Conservation (phyloP, 2,797 vertebrate species). For the Schizothorax lantsangensis region DNA sequence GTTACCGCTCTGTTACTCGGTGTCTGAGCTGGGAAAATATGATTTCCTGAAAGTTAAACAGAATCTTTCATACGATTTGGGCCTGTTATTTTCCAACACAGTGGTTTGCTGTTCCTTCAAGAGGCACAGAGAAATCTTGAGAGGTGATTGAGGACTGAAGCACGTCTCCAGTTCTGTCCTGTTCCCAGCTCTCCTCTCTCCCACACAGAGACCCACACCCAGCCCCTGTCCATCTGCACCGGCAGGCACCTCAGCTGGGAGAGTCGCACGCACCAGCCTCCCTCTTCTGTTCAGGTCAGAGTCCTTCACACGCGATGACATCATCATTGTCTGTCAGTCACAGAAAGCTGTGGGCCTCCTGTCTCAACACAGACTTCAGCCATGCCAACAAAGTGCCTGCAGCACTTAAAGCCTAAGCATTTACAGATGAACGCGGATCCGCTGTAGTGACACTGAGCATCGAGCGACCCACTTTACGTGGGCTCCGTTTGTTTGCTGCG, state of each 20-base stretch:
- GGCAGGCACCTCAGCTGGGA: constrained; percentile 73
- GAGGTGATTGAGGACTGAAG: constrained; percentile 62
- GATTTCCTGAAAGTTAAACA: background rate
- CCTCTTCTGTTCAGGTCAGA: constrained; percentile 77
- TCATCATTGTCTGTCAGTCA: constrained; percentile 67
- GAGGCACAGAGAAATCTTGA: constrained; percentile 60
- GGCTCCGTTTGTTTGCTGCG: constrained; percentile 52
- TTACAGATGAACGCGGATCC: constrained; percentile 35
- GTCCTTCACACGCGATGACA: constrained; percentile 65
- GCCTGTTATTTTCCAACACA: constrained; percentile 17
- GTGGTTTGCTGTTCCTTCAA: constrained; percentile 62
- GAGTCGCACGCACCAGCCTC: constrained; percentile 62
- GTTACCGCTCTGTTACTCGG: background rate
- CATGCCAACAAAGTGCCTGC: constrained; percentile 54
- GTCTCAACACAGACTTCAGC: constrained; percentile 54
- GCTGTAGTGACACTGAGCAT: constrained; percentile 34
- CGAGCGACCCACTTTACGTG: constrained; percentile 49
- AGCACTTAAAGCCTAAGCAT: constrained; percentile 37
- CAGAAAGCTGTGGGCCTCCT: constrained; percentile 59
- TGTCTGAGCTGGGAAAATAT: background rate
- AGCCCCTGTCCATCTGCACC: constrained; percentile 70
- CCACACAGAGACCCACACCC: constrained; percentile 63
- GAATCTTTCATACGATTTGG: background rate
- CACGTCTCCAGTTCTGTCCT: constrained; percentile 62
- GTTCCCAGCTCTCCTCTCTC: constrained; percentile 62